These are phyloP conservation scores for Phyllostomus hastatus DNA, from an alignment of 2,113 vertebrate species.

Conservation along the genomic window DNA sequence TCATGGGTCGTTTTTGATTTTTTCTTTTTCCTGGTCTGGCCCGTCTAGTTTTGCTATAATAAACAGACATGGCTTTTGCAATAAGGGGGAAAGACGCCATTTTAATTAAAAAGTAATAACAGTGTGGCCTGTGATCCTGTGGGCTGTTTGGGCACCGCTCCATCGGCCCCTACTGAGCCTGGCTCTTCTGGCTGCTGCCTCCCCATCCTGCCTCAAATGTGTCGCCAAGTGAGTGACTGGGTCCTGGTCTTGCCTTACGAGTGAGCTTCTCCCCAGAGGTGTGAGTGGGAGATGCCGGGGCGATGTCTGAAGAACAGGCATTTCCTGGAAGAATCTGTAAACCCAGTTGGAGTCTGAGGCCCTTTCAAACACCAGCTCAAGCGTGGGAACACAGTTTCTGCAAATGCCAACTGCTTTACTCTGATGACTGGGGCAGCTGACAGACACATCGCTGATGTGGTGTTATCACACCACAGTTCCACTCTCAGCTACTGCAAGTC, in stretches of 20 bases:
- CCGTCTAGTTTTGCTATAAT: slow-evolving; percentile 64
- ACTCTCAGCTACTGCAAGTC: slow-evolving; percentile 57
- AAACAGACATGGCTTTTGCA: slow-evolving; percentile 70
- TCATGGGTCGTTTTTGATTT: slow-evolving; percentile 50
- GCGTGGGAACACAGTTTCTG: neutral
- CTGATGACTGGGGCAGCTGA: slow-evolving; percentile 25
- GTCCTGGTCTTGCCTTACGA: neutral
- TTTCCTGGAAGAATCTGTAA: slow-evolving; percentile 31
- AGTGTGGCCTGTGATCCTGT: slow-evolving; percentile 43
- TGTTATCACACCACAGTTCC: slow-evolving; percentile 29
- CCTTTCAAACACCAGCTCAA: slow-evolving; percentile 46
- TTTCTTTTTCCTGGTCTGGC: slow-evolving; percentile 53
- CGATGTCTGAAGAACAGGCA: neutral
- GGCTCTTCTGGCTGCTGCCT: neutral
- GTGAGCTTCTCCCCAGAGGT: neutral
- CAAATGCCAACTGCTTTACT: slow-evolving; percentile 1
- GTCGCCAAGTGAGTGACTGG: neutral
- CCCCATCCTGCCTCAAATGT: neutral
- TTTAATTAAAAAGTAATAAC: slow-evolving; percentile 78
- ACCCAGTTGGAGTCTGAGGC: neutral
- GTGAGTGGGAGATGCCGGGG: neutral
- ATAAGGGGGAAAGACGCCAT: slow-evolving; percentile 68
- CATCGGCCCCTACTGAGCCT: neutral
- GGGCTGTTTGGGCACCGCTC: slow-evolving; percentile 39
- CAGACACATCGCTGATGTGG: slow-evolving; percentile 47